Conservation (phyloP, 2,113 vertebrate species). For the Ceyx margarethae region DNA sequence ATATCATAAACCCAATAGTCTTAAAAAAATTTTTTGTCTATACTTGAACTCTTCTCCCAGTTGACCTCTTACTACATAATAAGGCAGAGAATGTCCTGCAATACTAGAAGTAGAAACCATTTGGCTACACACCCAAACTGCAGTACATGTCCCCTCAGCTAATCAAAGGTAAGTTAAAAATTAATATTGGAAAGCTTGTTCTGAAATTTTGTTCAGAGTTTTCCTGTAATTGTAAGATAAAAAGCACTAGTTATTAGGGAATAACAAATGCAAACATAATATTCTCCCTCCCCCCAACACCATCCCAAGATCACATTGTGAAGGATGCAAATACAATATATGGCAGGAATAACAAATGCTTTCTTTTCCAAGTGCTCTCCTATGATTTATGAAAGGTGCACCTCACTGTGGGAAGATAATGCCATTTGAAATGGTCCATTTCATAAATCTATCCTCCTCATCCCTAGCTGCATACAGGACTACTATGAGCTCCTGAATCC, state of each 20-base stretch:
- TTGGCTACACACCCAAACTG: not conserved
- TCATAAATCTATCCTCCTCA: conserved; percentile 86
- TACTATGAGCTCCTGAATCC: conserved; percentile 80
- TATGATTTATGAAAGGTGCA: conserved; percentile 89
- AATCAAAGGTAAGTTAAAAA: not conserved
- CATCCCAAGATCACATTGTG: not conserved
- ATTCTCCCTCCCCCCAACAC: not conserved
- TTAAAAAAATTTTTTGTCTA: not conserved
- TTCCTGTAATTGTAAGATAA: not conserved
- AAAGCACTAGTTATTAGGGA: not conserved
- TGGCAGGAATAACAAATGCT: conserved; percentile 76
- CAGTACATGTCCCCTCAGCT: not conserved
- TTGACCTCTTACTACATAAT: conserved; percentile 4
- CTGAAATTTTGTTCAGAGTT: not conserved
- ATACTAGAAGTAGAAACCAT: not conserved
- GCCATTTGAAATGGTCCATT: conserved; percentile 90
- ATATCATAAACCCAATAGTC: not conserved
- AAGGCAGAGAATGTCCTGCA: conserved; percentile 1
- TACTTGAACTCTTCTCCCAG: not conserved
- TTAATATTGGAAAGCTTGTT: not conserved
- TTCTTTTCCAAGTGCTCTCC: conserved; percentile 73
- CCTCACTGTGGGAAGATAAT: conserved; percentile 86
- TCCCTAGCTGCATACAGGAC: conserved; percentile 71
- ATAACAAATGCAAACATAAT: not conserved
- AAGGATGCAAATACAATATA: conserved; percentile 61